phyloP scores from a whole-genome alignment of 2,797 vertebrate species.

The Fratercula arctica region DNA sequence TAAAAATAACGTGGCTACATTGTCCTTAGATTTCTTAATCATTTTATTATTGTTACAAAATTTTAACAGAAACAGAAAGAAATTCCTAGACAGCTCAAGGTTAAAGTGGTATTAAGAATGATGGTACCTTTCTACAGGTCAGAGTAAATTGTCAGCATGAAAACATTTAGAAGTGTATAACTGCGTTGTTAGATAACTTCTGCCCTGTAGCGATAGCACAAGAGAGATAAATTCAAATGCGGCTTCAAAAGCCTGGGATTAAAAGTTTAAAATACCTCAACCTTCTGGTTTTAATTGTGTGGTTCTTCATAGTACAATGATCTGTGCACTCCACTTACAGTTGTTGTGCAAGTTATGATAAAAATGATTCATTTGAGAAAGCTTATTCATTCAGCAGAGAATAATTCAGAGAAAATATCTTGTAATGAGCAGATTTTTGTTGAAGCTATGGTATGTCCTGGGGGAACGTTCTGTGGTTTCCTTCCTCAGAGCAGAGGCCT shows the following conservation, averaged over 20 bases:
- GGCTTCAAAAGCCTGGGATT: not conserved
- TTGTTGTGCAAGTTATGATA: not conserved
- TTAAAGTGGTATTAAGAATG: not conserved
- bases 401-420: not conserved
- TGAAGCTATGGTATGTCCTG: not conserved
- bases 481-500: not conserved
- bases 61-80: not conserved
- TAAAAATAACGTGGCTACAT: not conserved
- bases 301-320: not conserved
- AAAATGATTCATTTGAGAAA: not conserved
- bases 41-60: not conserved
- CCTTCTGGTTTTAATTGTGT: not conserved
- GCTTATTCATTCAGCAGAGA: not conserved
- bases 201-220: not conserved
- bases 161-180: not conserved
- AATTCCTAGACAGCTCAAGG: not conserved
- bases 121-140: not conserved
- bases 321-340: not conserved
- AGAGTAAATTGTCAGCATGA: not conserved
- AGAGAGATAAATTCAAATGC: not conserved
- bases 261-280: not conserved
- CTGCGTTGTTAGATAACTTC: not conserved
- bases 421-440: not conserved
- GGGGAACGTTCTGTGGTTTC: not conserved
- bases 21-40: not conserved